Evolutionary conservation across 1,140 invertebrate species (phyloP), one percentile per base, ranked within the genome.

Genomic region (Drosophila ogumai): DNA sequence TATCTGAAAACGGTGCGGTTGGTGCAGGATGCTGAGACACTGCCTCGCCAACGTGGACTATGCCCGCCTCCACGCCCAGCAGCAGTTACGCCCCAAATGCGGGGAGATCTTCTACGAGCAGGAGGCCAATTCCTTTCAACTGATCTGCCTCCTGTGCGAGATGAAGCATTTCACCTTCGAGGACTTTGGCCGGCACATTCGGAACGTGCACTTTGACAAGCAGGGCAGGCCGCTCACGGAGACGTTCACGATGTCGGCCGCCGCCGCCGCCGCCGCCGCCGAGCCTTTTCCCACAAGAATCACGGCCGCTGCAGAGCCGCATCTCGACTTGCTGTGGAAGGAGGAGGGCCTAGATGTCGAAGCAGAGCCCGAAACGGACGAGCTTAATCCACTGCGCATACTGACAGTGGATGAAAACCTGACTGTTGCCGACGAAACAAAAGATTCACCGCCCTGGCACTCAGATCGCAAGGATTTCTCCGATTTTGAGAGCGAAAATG

Each of bases 131-230:
- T 74, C 67, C 43, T 90, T 90, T 50, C 85, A 85, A 25, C 22
- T 90, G 15, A 49, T 79, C n/a, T 90, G 85, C 43, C 75, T 79
- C 25, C 64, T 90, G 8, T 90, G 85, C 50, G 74, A 81, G 9
- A 90, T 90, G 86, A 90, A 90, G 15, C 75, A 81, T 32, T 90
- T 90, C 9, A 55, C 57, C 3, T 90, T 90, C 38, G 75, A 90
- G n/a, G 85, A 90, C 64, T 90, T 90, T 17, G 59, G 43, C 10
- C 68, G 76, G 31, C 85, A 90, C 64, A 90, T 90, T n/a, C 78
- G 71, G 3, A 90, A 90, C 40, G 75, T 76, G 8, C 85, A 87
- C n/a, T 80, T 87, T 7, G 78, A 84, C 46, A 58, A 32, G 9
- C 31, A 78, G 22, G 75, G 79, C 17, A 77, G 59, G 46, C 76